Evolutionary conservation across 2,113 vertebrate species (phyloP).

Genomic region (Nanorana parkeri): DNA sequence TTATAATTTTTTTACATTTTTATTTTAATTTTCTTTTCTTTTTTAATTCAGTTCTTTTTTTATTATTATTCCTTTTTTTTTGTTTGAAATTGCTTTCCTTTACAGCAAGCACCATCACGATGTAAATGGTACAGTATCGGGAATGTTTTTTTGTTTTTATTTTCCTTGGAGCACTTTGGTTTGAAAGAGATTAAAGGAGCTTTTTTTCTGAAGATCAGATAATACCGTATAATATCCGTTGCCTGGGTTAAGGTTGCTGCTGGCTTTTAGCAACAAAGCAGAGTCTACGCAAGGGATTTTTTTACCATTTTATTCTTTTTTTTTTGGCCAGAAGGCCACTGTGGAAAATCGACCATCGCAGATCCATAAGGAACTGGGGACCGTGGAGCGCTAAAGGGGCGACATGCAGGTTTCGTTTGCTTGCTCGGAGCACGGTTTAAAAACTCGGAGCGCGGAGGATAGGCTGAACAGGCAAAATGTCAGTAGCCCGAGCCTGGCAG

Average conservation of each 20-base stretch:
- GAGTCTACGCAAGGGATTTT: background rate
- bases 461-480: conserved; percentile 85
- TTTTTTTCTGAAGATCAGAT: conserved; percentile 30
- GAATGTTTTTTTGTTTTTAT: background rate
- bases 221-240: conserved; percentile 41
- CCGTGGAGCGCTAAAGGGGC: background rate
- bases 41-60: background rate
- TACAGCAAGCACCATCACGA: background rate
- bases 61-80: background rate
- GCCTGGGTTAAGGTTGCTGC: background rate
- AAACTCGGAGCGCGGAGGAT: conserved; percentile 87
- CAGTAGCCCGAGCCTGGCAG: conserved; percentile 87
- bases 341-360: no score
- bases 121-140: background rate
- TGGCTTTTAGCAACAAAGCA: background rate
- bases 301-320: background rate
- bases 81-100: no score
- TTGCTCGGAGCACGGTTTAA: conserved; percentile 91
- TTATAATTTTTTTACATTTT: background rate
- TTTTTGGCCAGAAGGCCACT: background rate
- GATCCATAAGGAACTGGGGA: background rate
- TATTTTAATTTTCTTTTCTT: background rate
- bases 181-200: conserved; percentile 41
- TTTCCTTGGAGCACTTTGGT: background rate
- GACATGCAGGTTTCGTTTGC: conserved; percentile 95